Evolutionary conservation across 2,888 invertebrate species (phyloP), one percentile per base, ranked within the genome.

Genomic region (Troides oblongomaculatus): DNA sequence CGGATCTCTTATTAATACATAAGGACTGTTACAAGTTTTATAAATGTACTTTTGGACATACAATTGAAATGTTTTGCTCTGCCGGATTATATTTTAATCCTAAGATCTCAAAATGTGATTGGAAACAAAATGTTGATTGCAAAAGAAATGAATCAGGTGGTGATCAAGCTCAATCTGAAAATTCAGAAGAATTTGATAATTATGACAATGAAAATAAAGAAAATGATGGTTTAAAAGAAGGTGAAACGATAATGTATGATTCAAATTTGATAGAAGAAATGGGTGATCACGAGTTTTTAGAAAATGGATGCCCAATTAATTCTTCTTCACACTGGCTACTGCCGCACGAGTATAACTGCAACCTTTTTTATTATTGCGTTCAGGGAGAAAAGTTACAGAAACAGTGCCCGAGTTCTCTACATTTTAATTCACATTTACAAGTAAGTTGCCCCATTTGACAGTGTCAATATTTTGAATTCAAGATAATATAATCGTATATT

Each of bases 41-140:
- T 68, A 95, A 95, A 77, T 96, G 96, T 79, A 94, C 95, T 83
- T 94, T 94, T 72, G 95, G 94, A 8, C 75, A 87, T 0, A 95
- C 93, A 0, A 82, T 94, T 1, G 94, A 94, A 74, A 93, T 94
- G 77, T 78, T 79, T 0, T 96, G 95, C 75, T 93, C 93, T 0
- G 76, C 81, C 0, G 93, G 92, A 25, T 85, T 95, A 0, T 87
- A 93, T 59, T 96, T 95, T 83, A 94, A 94, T 69, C 82, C 93
- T 5, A 85, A 90, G n/a, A 89, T 81, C 21, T 81, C 81, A 80
- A 89, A 93, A 74, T 95, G 96, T 74, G 95, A 95, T 80, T 95
- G 93, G 87, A 87, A 87, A 1, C 79, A 88, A 58, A 94, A 95
- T 74, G 95, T 95, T 1, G 91, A 95, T 72, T 95, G 95, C 76